Percentiles rank a stretch among this genome's conserved stretches.
phyloP scores from a whole-genome alignment of 2,113 vertebrate species.

The Ranitomeya imitator region DNA sequence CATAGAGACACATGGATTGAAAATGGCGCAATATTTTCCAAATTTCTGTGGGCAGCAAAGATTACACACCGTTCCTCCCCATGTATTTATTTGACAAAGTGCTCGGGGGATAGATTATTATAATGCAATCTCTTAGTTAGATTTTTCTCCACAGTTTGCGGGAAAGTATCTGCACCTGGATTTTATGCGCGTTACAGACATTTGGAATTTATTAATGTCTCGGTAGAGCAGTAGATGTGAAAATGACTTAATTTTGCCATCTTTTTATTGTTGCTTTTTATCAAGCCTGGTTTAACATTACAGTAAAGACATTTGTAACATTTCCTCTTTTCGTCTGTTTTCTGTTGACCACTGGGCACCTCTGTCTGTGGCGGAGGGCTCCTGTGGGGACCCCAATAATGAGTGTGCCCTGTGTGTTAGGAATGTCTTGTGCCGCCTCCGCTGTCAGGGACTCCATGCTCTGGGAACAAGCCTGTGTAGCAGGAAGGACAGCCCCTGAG shows the following conservation, averaged over 20 bases:
- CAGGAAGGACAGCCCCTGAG: constrained; percentile 76
- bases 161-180: constrained; percentile 48
- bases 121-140: constrained; percentile 41
- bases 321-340: not conserved
- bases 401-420: constrained; percentile 61
- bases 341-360: not conserved
- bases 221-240: constrained; percentile 28
- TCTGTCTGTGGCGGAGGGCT: not conserved
- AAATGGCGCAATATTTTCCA: not conserved
- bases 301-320: not conserved
- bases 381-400: not conserved
- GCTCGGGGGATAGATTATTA: constrained; percentile 46
- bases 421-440: constrained; percentile 65
- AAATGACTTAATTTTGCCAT: constrained; percentile 25
- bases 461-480: constrained; percentile 75
- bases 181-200: constrained; percentile 39
- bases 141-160: constrained; percentile 40
- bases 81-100: constrained; percentile 37
- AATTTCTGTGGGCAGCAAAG: constrained; percentile 18
- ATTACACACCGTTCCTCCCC: constrained; percentile 29
- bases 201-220: constrained; percentile 48
- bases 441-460: constrained; percentile 75
- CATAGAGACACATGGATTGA: not conserved
- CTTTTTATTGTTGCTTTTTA: constrained; percentile 42
- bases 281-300: constrained; percentile 61